A percentile compares a stretch with the other conserved stretches of the same genome.
Conservation (phyloP, 2,113 vertebrate species). For the Callorhinus ursinus region DNA sequence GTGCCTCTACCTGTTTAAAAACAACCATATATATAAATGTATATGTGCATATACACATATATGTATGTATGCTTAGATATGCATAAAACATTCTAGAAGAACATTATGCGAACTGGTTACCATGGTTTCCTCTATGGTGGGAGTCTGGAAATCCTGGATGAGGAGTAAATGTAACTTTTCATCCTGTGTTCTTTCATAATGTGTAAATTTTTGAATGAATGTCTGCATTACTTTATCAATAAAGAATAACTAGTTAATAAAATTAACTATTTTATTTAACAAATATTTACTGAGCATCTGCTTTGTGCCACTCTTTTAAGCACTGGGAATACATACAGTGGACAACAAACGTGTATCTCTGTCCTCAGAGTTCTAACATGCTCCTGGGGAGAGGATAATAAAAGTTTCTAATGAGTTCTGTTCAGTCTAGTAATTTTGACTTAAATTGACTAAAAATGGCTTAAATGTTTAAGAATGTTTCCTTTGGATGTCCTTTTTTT, state of each 20-base stretch:
- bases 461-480: background rate
- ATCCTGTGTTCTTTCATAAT: background rate
- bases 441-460: too few relatives aligned
- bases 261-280: background rate
- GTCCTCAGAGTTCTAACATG: background rate
- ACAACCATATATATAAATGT: background rate
- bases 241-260: slow-evolving; percentile 1
- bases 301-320: background rate
- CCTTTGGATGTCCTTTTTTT: slow-evolving; percentile 3
- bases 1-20: background rate
- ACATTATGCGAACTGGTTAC: background rate
- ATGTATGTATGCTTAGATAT: background rate
- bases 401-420: background rate
- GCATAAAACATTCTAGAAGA: background rate
- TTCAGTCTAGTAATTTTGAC: background rate
- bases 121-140: background rate
- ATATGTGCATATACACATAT: background rate
- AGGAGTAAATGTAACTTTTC: background rate
- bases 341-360: background rate
- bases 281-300: slow-evolving; percentile 10
- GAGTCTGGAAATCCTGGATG: background rate
- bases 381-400: background rate
- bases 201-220: background rate
- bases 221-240: background rate
- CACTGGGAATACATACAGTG: background rate